These are phyloP conservation scores for Sitobion miscanthi DNA, from an alignment of 1,140 invertebrate genomes.

Conservation along the genomic window DNA sequence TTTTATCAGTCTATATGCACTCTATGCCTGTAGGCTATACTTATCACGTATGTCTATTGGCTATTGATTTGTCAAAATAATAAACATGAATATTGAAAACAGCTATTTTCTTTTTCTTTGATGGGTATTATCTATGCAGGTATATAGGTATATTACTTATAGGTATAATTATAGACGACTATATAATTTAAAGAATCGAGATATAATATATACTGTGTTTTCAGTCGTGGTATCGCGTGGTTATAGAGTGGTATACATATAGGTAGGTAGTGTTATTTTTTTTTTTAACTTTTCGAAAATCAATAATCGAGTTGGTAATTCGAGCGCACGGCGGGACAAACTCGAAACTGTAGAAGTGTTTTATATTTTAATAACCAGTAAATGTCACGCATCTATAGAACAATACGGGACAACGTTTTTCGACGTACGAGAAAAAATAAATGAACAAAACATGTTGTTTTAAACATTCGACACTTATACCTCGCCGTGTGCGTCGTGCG, in stretches of 20 bases:
- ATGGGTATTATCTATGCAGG: background rate
- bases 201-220: background rate
- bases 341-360: background rate
- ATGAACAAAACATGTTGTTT: background rate
- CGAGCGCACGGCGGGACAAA: background rate
- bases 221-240: background rate
- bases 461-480: background rate
- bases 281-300: conserved; percentile 8
- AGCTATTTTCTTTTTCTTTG: background rate
- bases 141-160: no score
- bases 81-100: background rate
- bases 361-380: background rate
- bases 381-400: background rate
- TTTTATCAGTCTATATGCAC: background rate
- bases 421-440: background rate
- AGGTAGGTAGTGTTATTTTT: background rate
- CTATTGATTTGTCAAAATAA: background rate
- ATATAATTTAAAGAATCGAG: background rate
- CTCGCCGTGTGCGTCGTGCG: background rate
- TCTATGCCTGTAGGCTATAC: background rate
- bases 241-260: background rate
- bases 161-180: background rate
- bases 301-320: background rate
- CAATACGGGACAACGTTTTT: background rate
- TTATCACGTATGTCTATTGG: no score